phyloP scores from a whole-genome alignment of 2,797 vertebrate species.

The Squalus acanthias region DNA sequence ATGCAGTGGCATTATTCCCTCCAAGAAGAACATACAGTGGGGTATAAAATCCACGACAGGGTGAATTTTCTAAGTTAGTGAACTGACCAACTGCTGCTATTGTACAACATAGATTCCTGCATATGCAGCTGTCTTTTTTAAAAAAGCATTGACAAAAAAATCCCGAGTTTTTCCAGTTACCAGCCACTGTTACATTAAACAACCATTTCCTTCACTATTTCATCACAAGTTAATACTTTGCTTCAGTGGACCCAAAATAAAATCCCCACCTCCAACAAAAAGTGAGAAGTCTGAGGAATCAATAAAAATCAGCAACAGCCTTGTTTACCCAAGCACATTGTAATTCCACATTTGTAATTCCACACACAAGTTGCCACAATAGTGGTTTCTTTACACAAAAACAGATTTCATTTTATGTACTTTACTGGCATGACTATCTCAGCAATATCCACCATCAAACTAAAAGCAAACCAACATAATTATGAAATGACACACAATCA shows the following conservation, averaged over 20 bases:
- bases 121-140: background rate
- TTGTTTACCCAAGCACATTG: constrained; percentile 32
- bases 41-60: background rate
- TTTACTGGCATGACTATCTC: constrained; percentile 13
- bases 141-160: background rate
- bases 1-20: background rate
- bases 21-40: background rate
- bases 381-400: constrained; percentile 31
- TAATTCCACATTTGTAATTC: constrained; percentile 37
- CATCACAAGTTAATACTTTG: background rate
- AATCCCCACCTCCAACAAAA: background rate
- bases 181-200: background rate
- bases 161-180: background rate
- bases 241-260: background rate
- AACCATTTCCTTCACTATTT: background rate
- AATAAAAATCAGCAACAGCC: constrained; percentile 21
- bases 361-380: constrained; percentile 32
- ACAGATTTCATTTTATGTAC: constrained; percentile 33
- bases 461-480: constrained; percentile 35
- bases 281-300: constrained; percentile 12
- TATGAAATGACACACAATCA: constrained; percentile 34
- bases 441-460: constrained; percentile 25
- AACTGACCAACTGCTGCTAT: background rate
- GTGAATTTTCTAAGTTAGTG: background rate
- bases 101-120: background rate